A percentile compares a stretch with the other conserved stretches of the same genome.
Conservation (phyloP, 2,888 invertebrate genomes). For the Xestia ashworthii region DNA sequence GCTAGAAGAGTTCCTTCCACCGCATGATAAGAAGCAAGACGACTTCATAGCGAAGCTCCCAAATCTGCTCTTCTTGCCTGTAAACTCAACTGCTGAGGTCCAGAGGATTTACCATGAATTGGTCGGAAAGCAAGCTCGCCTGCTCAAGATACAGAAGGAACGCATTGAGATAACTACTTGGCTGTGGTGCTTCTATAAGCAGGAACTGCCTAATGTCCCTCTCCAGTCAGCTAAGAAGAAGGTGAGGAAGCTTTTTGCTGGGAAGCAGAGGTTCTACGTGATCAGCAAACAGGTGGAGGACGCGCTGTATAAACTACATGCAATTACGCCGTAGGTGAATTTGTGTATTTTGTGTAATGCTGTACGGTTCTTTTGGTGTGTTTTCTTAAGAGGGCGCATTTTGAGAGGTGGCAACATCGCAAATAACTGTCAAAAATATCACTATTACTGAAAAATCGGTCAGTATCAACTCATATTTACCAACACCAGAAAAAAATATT, state of each 20-base stretch:
- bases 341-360: not conserved
- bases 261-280: slow-evolving; percentile 12
- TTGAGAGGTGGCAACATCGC: not conserved
- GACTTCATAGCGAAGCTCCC: slow-evolving; percentile 19
- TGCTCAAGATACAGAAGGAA: slow-evolving; percentile 1
- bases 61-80: slow-evolving; percentile 3
- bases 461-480: no score
- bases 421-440: not conserved
- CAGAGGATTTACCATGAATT: slow-evolving; percentile 13
- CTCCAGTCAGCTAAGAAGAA: not conserved
- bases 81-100: not conserved
- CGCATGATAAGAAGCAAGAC: slow-evolving; percentile 29
- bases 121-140: not conserved
- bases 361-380: not conserved
- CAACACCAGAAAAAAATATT: not conserved
- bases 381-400: not conserved
- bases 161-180: not conserved
- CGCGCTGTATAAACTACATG: slow-evolving; percentile 17
- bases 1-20: slow-evolving; percentile 17
- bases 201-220: not conserved
- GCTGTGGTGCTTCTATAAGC: slow-evolving; percentile 17
- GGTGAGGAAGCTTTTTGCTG: slow-evolving; percentile 10
- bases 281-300: slow-evolving; percentile 14
- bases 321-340: not conserved
- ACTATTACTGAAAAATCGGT: no score